A percentile compares a stretch with the other conserved stretches of the same genome.
Evolutionary conservation across 1,140 invertebrate genomes (phyloP).

Genomic region (Tetramorium simillimum): DNA sequence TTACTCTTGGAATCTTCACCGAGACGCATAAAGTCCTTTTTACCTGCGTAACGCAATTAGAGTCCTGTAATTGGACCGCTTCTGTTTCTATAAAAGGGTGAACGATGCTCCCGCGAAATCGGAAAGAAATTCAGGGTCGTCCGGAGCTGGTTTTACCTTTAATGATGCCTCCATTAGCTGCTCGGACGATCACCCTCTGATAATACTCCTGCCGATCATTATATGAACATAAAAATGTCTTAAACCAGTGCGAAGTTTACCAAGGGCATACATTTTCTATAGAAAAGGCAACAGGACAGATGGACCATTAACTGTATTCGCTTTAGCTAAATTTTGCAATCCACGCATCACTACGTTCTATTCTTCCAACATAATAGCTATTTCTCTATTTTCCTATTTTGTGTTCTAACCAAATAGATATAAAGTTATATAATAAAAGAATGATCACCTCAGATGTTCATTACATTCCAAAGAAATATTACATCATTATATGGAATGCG

Average conservation of each 20-base stretch:
- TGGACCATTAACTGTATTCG: neutral
- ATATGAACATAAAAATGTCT: slow-evolving; percentile 30
- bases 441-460: neutral
- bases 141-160: slow-evolving; percentile 59
- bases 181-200: slow-evolving; percentile 26
- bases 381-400: neutral
- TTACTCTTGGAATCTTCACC: neutral
- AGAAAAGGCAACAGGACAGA: neutral
- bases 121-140: slow-evolving; percentile 55
- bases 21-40: slow-evolving; percentile 32
- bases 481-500: slow-evolving; percentile 16
- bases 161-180: slow-evolving; percentile 36
- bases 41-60: slow-evolving; percentile 36
- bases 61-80: slow-evolving; percentile 40
- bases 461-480: slow-evolving; percentile 3
- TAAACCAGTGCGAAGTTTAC: slow-evolving; percentile 2
- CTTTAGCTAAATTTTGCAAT: neutral
- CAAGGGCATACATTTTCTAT: slow-evolving; percentile 20
- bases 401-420: neutral
- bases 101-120: slow-evolving; percentile 42
- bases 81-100: slow-evolving; percentile 42
- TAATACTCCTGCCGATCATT: slow-evolving; percentile 34
- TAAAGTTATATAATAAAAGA: slow-evolving; percentile 7
- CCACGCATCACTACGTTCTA: neutral
- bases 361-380: neutral